These are phyloP conservation scores for Barnardius zonarius DNA, from an alignment of 2,113 vertebrate species.

Conservation along the genomic window DNA sequence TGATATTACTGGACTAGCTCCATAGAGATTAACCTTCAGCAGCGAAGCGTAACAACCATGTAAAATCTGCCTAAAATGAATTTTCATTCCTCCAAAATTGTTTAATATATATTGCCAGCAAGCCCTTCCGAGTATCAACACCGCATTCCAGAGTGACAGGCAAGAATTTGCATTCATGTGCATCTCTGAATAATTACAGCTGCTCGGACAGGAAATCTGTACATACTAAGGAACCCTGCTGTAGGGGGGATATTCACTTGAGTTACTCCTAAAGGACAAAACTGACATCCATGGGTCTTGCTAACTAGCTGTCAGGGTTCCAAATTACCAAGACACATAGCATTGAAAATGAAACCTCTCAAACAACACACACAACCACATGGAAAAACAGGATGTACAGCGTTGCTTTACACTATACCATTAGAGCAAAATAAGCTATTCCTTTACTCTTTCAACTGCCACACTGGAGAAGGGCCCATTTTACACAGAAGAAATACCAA, in stretches of 20 bases:
- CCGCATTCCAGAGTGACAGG: conserved; percentile 45
- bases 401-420: neutral
- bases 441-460: neutral
- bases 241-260: neutral
- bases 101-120: conserved; percentile 31
- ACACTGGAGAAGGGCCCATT: neutral
- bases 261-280: neutral
- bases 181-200: conserved; percentile 64
- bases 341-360: neutral
- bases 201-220: conserved; percentile 7
- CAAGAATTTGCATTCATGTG: conserved; percentile 54
- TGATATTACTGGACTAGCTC: conserved; percentile 6
- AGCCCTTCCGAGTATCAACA: conserved; percentile 35
- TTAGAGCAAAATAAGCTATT: neutral
- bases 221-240: neutral
- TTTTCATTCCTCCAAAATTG: conserved; percentile 34
- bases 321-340: neutral
- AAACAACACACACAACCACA: neutral
- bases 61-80: conserved; percentile 42
- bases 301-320: neutral
- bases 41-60: neutral
- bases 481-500: neutral
- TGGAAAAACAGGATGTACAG: neutral
- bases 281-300: neutral
- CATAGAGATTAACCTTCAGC: conserved; percentile 38